phyloP scores from a whole-genome alignment of 2,113 vertebrate genomes.

The Lates calcarifer region DNA sequence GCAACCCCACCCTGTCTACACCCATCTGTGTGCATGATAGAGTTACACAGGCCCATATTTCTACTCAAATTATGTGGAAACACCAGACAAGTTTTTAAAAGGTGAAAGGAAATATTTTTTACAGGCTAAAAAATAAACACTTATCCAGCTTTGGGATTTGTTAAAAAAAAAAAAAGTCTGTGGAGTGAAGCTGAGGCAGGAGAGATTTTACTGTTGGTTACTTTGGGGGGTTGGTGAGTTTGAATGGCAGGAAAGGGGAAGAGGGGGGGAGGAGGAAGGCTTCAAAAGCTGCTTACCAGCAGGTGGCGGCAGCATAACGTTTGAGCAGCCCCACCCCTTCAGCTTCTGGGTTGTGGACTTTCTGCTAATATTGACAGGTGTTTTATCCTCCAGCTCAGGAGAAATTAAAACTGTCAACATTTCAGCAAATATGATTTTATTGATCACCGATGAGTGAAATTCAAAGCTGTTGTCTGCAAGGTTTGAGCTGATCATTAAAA shows the following conservation, averaged over 20 bases:
- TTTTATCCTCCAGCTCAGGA: constrained; percentile 75
- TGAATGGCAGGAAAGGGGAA: constrained; percentile 76
- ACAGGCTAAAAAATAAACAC: constrained; percentile 72
- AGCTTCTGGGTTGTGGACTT: constrained; percentile 71
- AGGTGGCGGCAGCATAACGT: constrained; percentile 89
- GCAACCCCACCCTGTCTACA: constrained; percentile 20
- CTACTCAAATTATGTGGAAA: constrained; percentile 47
- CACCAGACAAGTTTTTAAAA: constrained; percentile 59
- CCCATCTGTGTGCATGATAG: constrained; percentile 51
- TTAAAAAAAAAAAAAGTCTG: constrained; percentile 41
- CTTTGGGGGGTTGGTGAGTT: constrained; percentile 66
- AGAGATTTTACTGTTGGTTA: constrained; percentile 69
- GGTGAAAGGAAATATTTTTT: constrained; percentile 78
- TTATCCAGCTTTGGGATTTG: constrained; percentile 59
- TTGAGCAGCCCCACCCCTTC: constrained; percentile 85
- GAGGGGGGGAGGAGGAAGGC: constrained; percentile 64
- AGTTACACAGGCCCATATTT: constrained; percentile 64
- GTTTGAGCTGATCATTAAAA: constrained; percentile 23
- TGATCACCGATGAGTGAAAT: constrained; percentile 66
- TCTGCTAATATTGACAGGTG: constrained; percentile 77
- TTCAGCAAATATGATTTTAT: constrained; percentile 67
- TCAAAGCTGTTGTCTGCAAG: constrained; percentile 42
- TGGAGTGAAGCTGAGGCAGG: constrained; percentile 50
- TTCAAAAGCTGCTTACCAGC: constrained; percentile 89
- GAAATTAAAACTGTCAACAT: constrained; percentile 78